Evolutionary conservation across 1,140 invertebrate species (phyloP), one percentile per base, ranked within the genome.

Genomic region (Zaprionus kolodkinae): DNA sequence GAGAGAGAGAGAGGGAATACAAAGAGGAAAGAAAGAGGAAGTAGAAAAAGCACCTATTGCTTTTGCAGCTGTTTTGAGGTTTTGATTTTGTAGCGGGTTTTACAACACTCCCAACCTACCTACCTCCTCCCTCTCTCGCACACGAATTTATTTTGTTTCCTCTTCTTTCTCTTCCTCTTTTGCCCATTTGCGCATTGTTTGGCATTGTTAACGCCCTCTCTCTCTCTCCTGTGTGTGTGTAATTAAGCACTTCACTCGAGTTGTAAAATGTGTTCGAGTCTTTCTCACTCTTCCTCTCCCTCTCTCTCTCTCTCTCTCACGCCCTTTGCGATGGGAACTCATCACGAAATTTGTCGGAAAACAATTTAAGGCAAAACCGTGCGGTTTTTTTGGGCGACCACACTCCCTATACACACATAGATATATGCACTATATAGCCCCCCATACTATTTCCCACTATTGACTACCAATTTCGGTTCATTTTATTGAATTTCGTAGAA

Each of bases 201-300:
- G 52, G 50, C 81, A 62, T 79, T 86, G 74, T 77, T 76, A 17
- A 15, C 40, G 15, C 36, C 60, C 40, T 33, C 43, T 45, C 30
- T 50, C 55, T 65, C 54, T 52, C 40, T 15, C 36, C 9, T 76
- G 48, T 70, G 64, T 54, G 17, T 64, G 6, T 76, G 80, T 84
- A 87, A 87, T 87, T 87, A 83, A 88, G 84, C 84, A 87, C 84
- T 87, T 88, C 70, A 88, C 80, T 80, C 75, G 84, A 78, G 72
- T 78, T 88, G 79, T 88, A 88, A 88, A 87, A 87, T 88, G 80
- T 84, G 79, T 72, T 83, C 80, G 65, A 71, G 63, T 50, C 76
- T 59, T 50, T 55, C 66, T 43, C 60, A 69, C 62, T 52, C 64
- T 43, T n/a, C n/a, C 33, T 21, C 40, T 27, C 6, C n/a, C n/a